phyloP scores from a whole-genome alignment of 1,140 invertebrate species.

The Semibalanus balanoides region DNA sequence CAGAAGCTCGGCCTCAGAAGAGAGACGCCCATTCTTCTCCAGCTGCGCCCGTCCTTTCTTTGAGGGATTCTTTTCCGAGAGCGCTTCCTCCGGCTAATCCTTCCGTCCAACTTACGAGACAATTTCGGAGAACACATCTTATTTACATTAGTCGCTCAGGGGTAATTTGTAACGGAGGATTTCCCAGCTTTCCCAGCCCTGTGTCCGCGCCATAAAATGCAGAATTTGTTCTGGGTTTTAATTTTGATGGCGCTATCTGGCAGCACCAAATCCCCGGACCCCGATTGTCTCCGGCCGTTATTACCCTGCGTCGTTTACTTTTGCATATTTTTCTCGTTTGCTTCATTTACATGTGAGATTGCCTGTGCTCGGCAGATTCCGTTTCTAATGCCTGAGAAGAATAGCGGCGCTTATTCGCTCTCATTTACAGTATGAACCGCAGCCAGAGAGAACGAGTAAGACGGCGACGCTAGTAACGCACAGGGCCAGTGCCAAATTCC shows the following conservation, averaged over 20 bases:
- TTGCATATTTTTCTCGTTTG: constrained; percentile 2
- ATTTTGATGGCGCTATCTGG: background rate
- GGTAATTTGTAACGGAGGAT: background rate
- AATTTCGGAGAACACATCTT: background rate
- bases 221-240: constrained; percentile 1
- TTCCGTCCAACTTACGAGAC: background rate
- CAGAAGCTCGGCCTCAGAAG: too few relatives aligned
- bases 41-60: background rate
- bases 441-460: too few relatives aligned
- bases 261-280: background rate
- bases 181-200: background rate
- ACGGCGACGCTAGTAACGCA: too few relatives aligned
- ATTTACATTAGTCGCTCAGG: background rate
- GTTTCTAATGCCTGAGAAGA: background rate
- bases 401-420: background rate
- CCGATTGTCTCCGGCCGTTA: background rate
- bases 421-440: background rate
- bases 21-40: too few relatives aligned
- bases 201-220: constrained; percentile 1
- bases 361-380: background rate
- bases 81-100: background rate
- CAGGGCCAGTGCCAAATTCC: background rate
- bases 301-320: background rate
- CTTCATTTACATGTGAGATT: constrained; percentile 2
- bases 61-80: background rate